Evolutionary conservation across 2,888 invertebrate genomes (phyloP).

Genomic region (Unio delphinus): DNA sequence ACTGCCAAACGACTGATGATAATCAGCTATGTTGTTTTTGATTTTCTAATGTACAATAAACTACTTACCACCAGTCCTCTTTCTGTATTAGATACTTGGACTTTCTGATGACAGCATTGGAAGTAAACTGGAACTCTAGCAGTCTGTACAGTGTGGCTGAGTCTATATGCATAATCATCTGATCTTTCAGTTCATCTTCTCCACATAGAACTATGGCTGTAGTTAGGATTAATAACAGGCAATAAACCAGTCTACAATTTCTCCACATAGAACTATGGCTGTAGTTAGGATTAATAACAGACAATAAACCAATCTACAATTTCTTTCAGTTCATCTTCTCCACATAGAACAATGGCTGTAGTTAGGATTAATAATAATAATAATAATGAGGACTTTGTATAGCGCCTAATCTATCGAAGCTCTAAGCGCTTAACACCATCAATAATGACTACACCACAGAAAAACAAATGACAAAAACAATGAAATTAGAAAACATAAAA

Average conservation of each 20-base stretch:
- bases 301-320: no score
- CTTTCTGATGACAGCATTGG: constrained; percentile 41
- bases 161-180: constrained; percentile 45
- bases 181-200: constrained; percentile 49
- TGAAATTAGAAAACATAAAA: no score
- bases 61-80: constrained; percentile 49
- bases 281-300: no score
- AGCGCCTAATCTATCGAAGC: no score
- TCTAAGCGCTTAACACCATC: no score
- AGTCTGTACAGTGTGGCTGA: constrained; percentile 35
- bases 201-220: constrained; percentile 46
- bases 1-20: not conserved
- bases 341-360: constrained; percentile 43
- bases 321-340: constrained; percentile 50
- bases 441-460: no score
- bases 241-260: constrained; percentile 8
- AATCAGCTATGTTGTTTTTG: not conserved
- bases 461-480: no score
- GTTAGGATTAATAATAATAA: no score
- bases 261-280: constrained; percentile 49
- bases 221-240: no score
- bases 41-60: not conserved
- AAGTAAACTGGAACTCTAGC: constrained; percentile 50
- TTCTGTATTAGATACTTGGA: constrained; percentile 22
- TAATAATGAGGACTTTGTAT: no score